Evolutionary conservation across 2,797 vertebrate genomes (phyloP).

Genomic region (Apogon talboti): DNA sequence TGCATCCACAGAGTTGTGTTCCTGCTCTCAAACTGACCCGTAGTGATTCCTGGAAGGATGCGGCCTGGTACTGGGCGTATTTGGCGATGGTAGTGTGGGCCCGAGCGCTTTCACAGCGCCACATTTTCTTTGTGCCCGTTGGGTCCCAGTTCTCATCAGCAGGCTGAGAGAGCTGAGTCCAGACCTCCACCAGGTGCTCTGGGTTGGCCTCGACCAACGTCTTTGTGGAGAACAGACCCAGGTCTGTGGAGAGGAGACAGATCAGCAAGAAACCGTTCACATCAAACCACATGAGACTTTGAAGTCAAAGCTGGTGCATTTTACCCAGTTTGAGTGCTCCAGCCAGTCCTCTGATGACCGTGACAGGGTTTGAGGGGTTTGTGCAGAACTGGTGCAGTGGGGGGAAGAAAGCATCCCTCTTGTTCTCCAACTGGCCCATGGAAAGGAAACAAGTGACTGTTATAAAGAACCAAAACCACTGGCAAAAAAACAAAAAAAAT

Average conservation of each 20-base stretch:
- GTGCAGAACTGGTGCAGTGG: slow-evolving; percentile 99
- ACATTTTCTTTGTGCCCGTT: slow-evolving; percentile 94
- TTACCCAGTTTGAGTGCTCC: slow-evolving; percentile 94
- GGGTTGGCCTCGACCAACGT: slow-evolving; percentile 98
- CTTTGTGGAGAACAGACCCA: slow-evolving; percentile 99
- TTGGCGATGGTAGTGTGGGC: slow-evolving; percentile 98
- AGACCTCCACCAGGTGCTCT: slow-evolving; percentile 97
- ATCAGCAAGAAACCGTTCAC: background rate
- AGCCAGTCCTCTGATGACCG: slow-evolving; percentile 98
- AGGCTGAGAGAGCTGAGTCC: slow-evolving; percentile 96
- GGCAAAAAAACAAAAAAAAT: too few relatives aligned
- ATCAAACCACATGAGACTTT: too few relatives aligned
- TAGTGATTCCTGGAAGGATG: slow-evolving; percentile 97
- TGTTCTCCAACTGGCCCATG: slow-evolving; percentile 94
- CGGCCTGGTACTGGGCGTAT: slow-evolving; percentile 98
- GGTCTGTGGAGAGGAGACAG: slow-evolving; percentile 80
- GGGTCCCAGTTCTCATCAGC: slow-evolving; percentile 99
- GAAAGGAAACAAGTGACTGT: background rate
- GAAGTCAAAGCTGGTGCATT: background rate
- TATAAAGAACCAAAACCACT: too few relatives aligned
- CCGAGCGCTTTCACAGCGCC: slow-evolving; percentile 96
- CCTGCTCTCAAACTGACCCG: slow-evolving; percentile 84
- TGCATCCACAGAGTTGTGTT: background rate
- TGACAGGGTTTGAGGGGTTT: slow-evolving; percentile 98
- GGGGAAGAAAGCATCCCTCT: slow-evolving; percentile 98